Base-by-base conservation (phyloP, 2,888 invertebrate species). In the Linnaemya tessellans region DNA sequence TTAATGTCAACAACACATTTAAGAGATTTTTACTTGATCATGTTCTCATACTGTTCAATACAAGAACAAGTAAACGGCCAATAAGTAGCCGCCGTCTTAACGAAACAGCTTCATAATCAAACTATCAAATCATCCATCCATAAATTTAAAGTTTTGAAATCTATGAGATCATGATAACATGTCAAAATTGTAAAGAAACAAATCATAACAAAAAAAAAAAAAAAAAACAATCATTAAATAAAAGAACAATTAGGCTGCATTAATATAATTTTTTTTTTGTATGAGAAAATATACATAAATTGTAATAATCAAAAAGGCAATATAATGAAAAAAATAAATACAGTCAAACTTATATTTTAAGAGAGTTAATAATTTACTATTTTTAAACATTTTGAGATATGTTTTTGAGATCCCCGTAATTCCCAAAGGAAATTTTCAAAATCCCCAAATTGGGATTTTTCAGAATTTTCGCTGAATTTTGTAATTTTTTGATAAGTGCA, bases 1-100 rank as follows among this genome's bases (percentile, higher is more conserved):
- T 60, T 35, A 60, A 60, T 60, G 25, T 67, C 49, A 35, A 49
- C 68, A 70, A 22, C 18, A 22, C 18, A 41, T 7, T 25, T 43
- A 41, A 71, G 43, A 25, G 43, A 43, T 43, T 58, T 56, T 71
- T 58, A 30, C 11, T 71, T 71, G 20, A 46, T 46, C 46, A 46
- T n/a, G 41, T 41, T 41, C 5, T 46, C 15, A 13, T n/a, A 1
- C 0, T n/a, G 3, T 46, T 43, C 15, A 46, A n/a, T 46, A 5
- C 46, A 46, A 46, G n/a, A 46, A 46, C 46, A n/a, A n/a, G 4
- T 46, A 46, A 46, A 15, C 15, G 46, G n/a, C 46, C 46, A 46
- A 46, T 46, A n/a, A 46, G 46, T 46, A 46, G 46, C 46, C n/a
- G n/a, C 15, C 5, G 43, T 43, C 13, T 43, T 43, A 43, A 43